Percentiles rank a stretch among this genome's conserved stretches.
phyloP scores from a whole-genome alignment of 2,888 invertebrate genomes.

The Amorpha juglandis region DNA sequence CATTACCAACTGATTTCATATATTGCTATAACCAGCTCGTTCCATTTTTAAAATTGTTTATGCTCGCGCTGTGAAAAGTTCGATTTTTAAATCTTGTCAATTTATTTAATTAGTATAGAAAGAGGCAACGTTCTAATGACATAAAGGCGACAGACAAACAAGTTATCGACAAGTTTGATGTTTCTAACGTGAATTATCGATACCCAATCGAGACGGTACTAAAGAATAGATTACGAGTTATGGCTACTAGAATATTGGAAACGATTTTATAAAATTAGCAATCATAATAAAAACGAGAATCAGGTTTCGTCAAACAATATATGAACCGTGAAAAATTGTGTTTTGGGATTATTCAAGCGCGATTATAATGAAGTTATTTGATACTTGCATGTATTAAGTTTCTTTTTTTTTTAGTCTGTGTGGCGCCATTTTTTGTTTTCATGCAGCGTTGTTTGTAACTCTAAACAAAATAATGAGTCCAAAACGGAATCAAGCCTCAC shows the following conservation, averaged over 20 bases:
- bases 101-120: conserved; percentile 48
- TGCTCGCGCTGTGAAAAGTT: conserved; percentile 44
- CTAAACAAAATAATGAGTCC: conserved; percentile 39
- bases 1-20: conserved; percentile 32
- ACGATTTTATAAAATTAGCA: conserved; percentile 42
- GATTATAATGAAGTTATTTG: conserved; percentile 54
- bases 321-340: conserved; percentile 64
- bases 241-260: conserved; percentile 45
- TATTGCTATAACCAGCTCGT: neutral
- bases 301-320: conserved; percentile 53
- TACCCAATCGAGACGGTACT: conserved; percentile 29
- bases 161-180: neutral
- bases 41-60: conserved; percentile 31
- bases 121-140: neutral
- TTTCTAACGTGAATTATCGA: conserved; percentile 33
- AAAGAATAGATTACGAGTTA: conserved; percentile 42
- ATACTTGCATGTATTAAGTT: conserved; percentile 61
- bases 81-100: conserved; percentile 62
- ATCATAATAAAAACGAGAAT: conserved; percentile 49
- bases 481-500: conserved; percentile 31
- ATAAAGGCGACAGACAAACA: neutral
- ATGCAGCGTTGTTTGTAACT: conserved; percentile 37
- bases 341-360: conserved; percentile 66
- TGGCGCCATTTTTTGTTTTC: conserved; percentile 67
- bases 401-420: conserved; percentile 52